Conservation (phyloP, 2,113 vertebrate genomes). For the Corythornis vintsioides region DNA sequence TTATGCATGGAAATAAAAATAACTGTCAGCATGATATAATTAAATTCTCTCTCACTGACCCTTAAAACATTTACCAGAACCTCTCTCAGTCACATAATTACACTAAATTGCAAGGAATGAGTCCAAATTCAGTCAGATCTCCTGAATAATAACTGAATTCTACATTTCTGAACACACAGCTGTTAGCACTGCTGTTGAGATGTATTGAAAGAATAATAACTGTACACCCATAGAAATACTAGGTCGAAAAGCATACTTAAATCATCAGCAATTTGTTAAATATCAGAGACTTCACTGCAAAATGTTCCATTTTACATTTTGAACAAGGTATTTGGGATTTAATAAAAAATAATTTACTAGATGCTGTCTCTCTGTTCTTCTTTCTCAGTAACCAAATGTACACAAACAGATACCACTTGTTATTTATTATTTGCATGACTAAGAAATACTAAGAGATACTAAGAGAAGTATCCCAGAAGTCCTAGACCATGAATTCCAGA, state of each 20-base stretch:
- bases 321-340: not conserved
- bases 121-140: not conserved
- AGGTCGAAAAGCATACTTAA: not conserved
- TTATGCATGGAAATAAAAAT: not conserved
- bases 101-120: not conserved
- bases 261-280: not conserved
- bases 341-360: not conserved
- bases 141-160: not conserved
- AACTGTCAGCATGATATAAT: slow-evolving; percentile 31
- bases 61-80: slow-evolving; percentile 6
- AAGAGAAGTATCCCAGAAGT: not conserved
- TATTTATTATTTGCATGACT: no score
- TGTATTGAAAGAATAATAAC: not conserved
- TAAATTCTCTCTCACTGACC: slow-evolving; percentile 8
- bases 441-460: not conserved
- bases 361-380: not conserved
- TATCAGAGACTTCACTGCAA: not conserved
- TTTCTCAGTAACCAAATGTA: not conserved
- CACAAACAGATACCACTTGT: not conserved
- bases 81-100: slow-evolving; percentile 24
- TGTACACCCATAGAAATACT: not conserved
- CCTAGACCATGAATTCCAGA: not conserved
- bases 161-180: not conserved
- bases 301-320: not conserved
- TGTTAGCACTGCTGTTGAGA: not conserved